These are phyloP conservation scores for Myxocyprinus asiaticus DNA, from an alignment of 2,113 vertebrate genomes.

Conservation along the genomic window DNA sequence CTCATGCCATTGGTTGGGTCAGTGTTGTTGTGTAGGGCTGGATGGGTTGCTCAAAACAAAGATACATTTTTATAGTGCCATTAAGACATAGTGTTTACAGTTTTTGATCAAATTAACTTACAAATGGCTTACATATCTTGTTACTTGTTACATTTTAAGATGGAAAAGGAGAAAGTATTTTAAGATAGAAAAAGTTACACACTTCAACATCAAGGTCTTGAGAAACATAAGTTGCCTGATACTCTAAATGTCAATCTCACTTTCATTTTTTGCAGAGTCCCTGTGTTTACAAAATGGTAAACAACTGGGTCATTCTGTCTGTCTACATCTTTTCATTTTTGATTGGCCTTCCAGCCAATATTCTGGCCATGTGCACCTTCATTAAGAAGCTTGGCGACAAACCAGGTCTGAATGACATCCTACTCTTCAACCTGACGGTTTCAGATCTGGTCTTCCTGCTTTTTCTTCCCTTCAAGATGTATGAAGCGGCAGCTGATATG, in stretches of 20 bases:
- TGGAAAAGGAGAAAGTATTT: too few relatives aligned
- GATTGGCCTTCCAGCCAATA: conserved; percentile 72
- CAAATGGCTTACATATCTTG: too few relatives aligned
- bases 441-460: conserved; percentile 74
- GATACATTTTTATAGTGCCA: too few relatives aligned
- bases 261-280: conserved; percentile 4
- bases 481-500: conserved; percentile 55
- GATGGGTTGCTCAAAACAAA: too few relatives aligned
- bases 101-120: too few relatives aligned
- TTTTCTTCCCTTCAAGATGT: conserved; percentile 76
- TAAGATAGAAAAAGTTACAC: too few relatives aligned
- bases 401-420: conserved; percentile 64
- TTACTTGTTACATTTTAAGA: too few relatives aligned
- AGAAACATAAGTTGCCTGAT: too few relatives aligned
- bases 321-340: conserved; percentile 72
- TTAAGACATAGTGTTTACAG: too few relatives aligned
- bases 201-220: too few relatives aligned
- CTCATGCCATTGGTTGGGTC: too few relatives aligned
- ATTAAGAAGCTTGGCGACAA: conserved; percentile 60
- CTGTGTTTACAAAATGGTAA: conserved; percentile 5
- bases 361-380: conserved; percentile 71
- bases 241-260: background rate
- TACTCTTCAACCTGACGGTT: conserved; percentile 73
- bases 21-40: too few relatives aligned
- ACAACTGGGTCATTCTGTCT: conserved; percentile 45